Base-by-base conservation (phyloP, 2,888 invertebrate species). In the Pedicia rivosa region DNA sequence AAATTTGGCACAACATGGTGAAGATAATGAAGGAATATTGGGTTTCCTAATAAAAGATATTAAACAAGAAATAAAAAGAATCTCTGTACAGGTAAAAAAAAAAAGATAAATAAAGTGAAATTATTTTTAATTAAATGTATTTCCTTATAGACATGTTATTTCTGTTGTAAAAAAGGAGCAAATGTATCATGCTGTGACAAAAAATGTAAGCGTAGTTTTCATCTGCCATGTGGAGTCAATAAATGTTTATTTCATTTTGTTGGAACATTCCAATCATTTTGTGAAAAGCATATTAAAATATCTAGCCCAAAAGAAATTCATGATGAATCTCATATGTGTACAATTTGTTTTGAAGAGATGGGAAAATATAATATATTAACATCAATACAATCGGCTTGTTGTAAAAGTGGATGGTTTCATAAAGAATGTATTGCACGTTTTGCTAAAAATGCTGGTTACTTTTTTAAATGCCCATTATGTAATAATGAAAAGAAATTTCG, bases 391-490 rank as follows among this genome's bases (percentile, higher is more conserved):
- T 72, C 82, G 0, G 76, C 80, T 0, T 87, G 87, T 55, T 87
- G 87, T 46, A 71, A 69, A 17, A 76, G 75, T 43, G 71, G 75
- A 1, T 82, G 80, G 75, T 79, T 82, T 48, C 87, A 87, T 48
- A 66, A 78, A 30, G 50, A 48, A 12, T 87, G 87, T 57, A 51
- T 82, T 20, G 74, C 77, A 62, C 65, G 66, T 37, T 71, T 80
- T 59, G 81, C 86, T 0, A 53, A 72, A 5, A 77, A 70, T 45
- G 74, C 84, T 0, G 88, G 87, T 0, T 80, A 86, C 47, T 84
- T 79, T 52, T 72, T 86, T 44, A 86, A 82, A 50, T 88, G 88
- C 52, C 87, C 88, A 0, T 58, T 83, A 0, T 88, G 81, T 48
- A 86, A 84, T 47, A 74, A 82, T 50, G 70, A 69, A 34, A 64